Base-by-base conservation (phyloP, 2,797 vertebrate species). In the Hozukius guyotensis region DNA sequence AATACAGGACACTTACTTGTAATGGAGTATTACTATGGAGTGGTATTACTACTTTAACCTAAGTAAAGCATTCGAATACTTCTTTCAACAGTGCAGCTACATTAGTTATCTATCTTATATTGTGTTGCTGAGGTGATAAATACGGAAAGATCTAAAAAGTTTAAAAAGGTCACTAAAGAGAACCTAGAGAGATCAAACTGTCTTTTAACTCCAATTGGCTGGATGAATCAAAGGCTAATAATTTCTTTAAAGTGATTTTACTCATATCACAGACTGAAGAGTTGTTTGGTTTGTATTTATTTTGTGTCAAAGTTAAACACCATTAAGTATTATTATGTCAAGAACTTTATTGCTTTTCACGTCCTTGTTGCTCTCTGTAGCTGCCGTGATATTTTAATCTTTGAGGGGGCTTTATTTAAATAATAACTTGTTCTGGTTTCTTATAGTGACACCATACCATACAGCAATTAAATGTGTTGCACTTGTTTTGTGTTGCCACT, bases 381-480 rank as follows among this genome's bases (percentile, higher is more conserved):
- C 74, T 74, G 65, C 57, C 0, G 27, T 78, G 80, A 83, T 92
- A 89, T 90, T 92, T 90, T 84, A 80, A 84, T 88, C 75, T 89
- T 71, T 83, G 84, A 85, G 75, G 72, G 64, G 75, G 71, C 42
- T 83, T 82, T 72, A 76, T 88, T 89, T 86, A 81, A 85, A 82
- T 80, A 87, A 67, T 67, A 80, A 66, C 86, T 60, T 79, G 64
- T 86, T 84, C 81, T 81, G 62, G 69, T 89, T 87, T 82, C 84
- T 82, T 78, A 86, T 89, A 77, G 87, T 89, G 88, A 90, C 92
- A 88, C 83, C 29, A 83, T 84, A 81, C 80, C 65, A 82, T 84
- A 65, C 72, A 87, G 89, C 92, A 95, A 94, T 95, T 95, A 94
- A 93, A 95, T 93, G 92, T 94, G 93, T 94, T 90, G 93, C 89